Evolutionary conservation across 2,113 vertebrate species (phyloP).

Genomic region (Loxodonta africana): DNA sequence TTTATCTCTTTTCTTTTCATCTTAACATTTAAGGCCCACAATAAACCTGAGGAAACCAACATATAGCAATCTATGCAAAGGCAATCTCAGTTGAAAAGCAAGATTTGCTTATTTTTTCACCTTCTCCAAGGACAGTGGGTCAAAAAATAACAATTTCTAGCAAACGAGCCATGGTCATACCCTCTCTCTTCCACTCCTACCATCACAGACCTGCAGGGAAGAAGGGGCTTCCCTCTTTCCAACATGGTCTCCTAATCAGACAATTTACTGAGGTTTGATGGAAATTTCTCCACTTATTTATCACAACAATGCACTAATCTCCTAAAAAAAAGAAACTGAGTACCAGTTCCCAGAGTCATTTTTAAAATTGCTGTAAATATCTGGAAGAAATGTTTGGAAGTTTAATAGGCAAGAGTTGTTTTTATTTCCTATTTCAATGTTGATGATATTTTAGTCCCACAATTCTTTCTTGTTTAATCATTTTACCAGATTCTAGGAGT

Average conservation of each 20-base stretch:
- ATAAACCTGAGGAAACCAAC: not conserved
- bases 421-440: not conserved
- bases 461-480: not conserved
- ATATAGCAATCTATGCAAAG: not conserved
- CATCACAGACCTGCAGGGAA: not conserved
- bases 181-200: not conserved
- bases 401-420: not conserved
- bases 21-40: not conserved
- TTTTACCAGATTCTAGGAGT: not conserved
- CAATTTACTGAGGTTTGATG: not conserved
- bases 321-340: not conserved
- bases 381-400: not conserved
- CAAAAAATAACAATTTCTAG: not conserved
- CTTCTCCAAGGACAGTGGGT: not conserved
- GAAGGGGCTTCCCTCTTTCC: not conserved
- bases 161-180: not conserved
- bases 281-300: not conserved
- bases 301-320: not conserved
- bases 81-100: not conserved
- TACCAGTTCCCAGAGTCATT: not conserved
- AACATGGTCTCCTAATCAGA: not conserved
- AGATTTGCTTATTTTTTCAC: not conserved
- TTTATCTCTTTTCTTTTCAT: not conserved
- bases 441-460: not conserved
- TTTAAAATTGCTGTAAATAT: constrained; percentile 12